Conservation (phyloP, 2,113 vertebrate genomes). For the Aplodontia rufa region DNA sequence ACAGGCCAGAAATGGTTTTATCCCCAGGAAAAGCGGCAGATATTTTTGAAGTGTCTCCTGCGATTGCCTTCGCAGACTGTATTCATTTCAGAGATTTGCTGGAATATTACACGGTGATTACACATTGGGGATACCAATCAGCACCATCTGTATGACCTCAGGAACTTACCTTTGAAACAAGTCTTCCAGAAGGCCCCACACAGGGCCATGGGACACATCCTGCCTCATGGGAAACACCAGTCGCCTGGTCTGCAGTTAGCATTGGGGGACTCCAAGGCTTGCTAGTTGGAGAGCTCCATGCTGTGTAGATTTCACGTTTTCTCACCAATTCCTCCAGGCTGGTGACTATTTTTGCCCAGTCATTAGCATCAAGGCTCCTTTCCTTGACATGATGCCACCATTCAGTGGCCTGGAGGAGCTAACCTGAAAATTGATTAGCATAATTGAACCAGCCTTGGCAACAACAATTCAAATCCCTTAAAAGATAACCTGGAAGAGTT, state of each 20-base stretch:
- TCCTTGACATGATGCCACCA: not conserved
- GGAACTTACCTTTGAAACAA: not conserved
- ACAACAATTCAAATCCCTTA: too few relatives aligned
- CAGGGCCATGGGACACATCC: not conserved
- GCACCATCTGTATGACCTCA: not conserved
- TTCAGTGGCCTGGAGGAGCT: not conserved
- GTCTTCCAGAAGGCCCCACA: not conserved
- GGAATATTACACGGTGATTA: not conserved
- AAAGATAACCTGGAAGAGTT: not conserved
- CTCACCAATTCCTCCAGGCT: not conserved
- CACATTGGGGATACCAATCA: not conserved
- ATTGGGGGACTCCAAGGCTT: not conserved
- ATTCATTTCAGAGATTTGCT: not conserved
- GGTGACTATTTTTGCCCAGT: not conserved
- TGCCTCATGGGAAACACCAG: not conserved
- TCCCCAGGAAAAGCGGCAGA: not conserved
- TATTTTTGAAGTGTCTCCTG: not conserved
- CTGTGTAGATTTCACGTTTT: not conserved
- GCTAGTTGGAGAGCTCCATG: not conserved
- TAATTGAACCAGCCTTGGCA: not conserved
- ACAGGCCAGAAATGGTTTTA: not conserved
- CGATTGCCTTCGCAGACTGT: not conserved
- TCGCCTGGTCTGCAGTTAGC: not conserved
- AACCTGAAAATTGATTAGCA: not conserved
- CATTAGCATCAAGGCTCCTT: not conserved